Conservation (phyloP, 2,797 vertebrate species). For the Champsocephalus gunnari region DNA sequence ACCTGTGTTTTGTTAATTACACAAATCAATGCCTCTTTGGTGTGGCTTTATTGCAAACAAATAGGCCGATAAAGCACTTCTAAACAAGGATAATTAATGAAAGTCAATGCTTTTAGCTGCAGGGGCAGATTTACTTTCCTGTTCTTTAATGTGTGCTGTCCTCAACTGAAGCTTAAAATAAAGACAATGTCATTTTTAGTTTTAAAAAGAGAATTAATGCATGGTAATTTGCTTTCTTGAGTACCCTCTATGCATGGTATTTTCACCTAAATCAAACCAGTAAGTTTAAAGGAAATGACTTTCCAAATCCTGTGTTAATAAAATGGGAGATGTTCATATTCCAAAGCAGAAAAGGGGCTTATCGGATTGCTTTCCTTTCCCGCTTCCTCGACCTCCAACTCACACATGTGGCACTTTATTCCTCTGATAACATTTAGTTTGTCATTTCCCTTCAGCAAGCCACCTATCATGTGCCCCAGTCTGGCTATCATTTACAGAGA, state of each 20-base stretch:
- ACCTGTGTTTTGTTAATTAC: conserved; percentile 57
- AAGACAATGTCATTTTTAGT: background rate
- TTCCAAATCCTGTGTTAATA: background rate
- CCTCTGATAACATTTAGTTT: conserved; percentile 41
- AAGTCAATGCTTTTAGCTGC: conserved; percentile 20
- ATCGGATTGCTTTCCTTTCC: background rate
- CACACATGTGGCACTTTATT: conserved; percentile 37
- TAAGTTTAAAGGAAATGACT: background rate
- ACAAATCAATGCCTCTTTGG: conserved; percentile 65
- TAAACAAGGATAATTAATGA: conserved; percentile 9
- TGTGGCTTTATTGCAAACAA: conserved; percentile 25
- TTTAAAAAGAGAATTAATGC: background rate
- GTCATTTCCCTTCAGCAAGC: conserved; percentile 50
- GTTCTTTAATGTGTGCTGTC: background rate
- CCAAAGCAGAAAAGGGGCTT: conserved; percentile 8
- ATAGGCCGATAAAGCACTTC: conserved; percentile 14
- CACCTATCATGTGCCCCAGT: conserved; percentile 42
- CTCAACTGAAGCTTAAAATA: background rate
- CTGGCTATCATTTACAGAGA: conserved; percentile 49
- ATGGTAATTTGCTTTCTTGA: background rate
- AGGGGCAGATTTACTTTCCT: conserved; percentile 3
- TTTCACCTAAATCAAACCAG: background rate
- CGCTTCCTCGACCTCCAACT: conserved; percentile 1
- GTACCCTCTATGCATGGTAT: background rate
- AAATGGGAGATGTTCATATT: too few relatives aligned